Conservation (phyloP, 2,113 vertebrate genomes). For the Prinia subflava region DNA sequence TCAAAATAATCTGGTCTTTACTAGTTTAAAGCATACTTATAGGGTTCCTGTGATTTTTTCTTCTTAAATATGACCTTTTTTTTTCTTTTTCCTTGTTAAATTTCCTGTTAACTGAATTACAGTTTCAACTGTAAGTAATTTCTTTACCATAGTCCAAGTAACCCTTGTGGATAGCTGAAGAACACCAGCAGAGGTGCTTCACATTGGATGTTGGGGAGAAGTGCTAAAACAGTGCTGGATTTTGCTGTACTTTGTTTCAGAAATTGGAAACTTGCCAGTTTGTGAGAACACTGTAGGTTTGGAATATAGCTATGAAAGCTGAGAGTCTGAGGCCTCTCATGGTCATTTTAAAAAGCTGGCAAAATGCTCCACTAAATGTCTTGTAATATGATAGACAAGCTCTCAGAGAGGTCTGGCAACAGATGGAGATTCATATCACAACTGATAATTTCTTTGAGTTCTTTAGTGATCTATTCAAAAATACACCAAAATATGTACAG, state of each 20-base stretch:
- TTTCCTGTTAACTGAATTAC: background rate
- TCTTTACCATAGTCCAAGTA: background rate
- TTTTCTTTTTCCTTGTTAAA: background rate
- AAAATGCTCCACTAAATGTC: background rate
- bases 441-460: background rate
- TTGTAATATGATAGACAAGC: background rate
- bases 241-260: background rate
- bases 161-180: background rate
- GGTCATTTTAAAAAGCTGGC: background rate
- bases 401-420: background rate
- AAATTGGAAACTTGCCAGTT: constrained; percentile 2
- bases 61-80: background rate
- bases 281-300: constrained; percentile 12
- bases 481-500: background rate
- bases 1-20: background rate
- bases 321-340: constrained; percentile 27
- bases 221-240: background rate
- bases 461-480: background rate
- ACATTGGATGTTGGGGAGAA: background rate
- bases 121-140: background rate
- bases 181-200: background rate
- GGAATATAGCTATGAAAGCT: constrained; percentile 14
- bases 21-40: background rate
- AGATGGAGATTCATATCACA: background rate
- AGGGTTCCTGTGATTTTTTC: background rate